These are phyloP conservation scores for Drosophila seclusa DNA, from an alignment of 2,888 invertebrate species.

Conservation along the genomic window DNA sequence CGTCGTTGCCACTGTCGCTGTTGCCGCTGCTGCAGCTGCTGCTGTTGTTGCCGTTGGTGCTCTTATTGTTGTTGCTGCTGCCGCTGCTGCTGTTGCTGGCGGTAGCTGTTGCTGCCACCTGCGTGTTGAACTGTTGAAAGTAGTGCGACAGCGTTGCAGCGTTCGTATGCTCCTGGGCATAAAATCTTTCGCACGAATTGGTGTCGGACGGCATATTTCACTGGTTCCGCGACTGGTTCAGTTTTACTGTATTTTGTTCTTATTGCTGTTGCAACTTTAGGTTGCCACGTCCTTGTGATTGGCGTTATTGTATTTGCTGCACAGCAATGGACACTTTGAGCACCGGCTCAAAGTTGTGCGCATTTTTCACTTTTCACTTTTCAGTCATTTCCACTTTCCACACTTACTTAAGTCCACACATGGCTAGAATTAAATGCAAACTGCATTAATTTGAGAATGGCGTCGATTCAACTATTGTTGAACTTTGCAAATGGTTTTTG, in stretches of 20 bases:
- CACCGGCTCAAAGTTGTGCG: constrained; percentile 55
- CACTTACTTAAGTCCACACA: constrained; percentile 11
- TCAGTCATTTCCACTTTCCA: neutral
- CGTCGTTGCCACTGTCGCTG: constrained; percentile 71
- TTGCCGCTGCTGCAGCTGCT: constrained; percentile 54
- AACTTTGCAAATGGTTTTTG: neutral
- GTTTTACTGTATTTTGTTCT: neutral
- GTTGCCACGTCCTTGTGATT: constrained; percentile 69
- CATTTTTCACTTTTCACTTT: constrained; percentile 57
- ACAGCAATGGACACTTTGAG: constrained; percentile 52
- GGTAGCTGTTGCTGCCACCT: constrained; percentile 70
- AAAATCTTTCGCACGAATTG: constrained; percentile 81
- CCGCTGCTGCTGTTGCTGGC: constrained; percentile 51
- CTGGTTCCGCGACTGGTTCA: constrained; percentile 25
- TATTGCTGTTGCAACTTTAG: constrained; percentile 27
- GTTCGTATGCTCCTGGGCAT: constrained; percentile 80
- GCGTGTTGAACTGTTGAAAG: constrained; percentile 82
- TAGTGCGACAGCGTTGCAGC: constrained; percentile 80
- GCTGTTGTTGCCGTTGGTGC: constrained; percentile 31
- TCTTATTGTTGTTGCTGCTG: constrained; percentile 40
- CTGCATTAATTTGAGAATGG: constrained; percentile 41
- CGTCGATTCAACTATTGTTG: neutral
- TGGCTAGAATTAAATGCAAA: constrained; percentile 29
- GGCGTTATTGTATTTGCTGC: constrained; percentile 60
- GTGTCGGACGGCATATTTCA: constrained; percentile 70